Conservation (phyloP, 2,888 invertebrate genomes). For the Julus scanicus region DNA sequence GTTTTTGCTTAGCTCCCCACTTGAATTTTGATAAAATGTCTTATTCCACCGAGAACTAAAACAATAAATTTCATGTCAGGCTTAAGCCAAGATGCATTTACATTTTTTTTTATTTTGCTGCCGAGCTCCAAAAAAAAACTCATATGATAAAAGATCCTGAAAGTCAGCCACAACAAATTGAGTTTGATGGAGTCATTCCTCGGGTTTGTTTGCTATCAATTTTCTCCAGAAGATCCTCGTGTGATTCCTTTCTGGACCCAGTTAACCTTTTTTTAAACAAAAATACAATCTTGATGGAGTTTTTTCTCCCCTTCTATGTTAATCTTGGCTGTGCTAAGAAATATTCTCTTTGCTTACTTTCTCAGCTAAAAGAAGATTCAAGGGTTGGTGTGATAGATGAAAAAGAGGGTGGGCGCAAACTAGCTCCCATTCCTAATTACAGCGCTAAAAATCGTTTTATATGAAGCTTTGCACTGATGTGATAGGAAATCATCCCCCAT, state of each 20-base stretch:
- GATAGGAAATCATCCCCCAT: constrained; percentile 37
- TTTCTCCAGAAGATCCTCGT: constrained; percentile 13
- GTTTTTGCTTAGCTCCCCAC: constrained; percentile 16
- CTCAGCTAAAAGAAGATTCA: background rate
- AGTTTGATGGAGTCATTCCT: constrained; percentile 47
- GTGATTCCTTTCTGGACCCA: constrained; percentile 36
- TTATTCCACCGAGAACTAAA: constrained; percentile 38
- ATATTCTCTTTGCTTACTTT: background rate
- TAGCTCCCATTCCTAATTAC: constrained; percentile 36
- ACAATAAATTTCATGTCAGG: constrained; percentile 43
- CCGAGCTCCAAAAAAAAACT: background rate
- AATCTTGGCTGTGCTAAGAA: background rate
- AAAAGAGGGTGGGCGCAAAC: constrained; percentile 13
- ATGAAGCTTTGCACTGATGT: constrained; percentile 45
- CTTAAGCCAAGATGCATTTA: constrained; percentile 36
- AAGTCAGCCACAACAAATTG: constrained; percentile 47
- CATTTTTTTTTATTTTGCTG: background rate
- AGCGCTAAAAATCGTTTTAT: constrained; percentile 40
- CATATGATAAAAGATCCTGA: constrained; percentile 40
- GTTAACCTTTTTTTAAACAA: constrained; percentile 39
- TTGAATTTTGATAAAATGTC: constrained; percentile 45
- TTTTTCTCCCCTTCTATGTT: constrained; percentile 25
- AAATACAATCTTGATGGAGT: constrained; percentile 45
- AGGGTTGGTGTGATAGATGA: constrained; percentile 18
- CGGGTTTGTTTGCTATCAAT: constrained; percentile 39